Conservation (phyloP, 1,140 invertebrate species). For the Drosophila elegans region DNA sequence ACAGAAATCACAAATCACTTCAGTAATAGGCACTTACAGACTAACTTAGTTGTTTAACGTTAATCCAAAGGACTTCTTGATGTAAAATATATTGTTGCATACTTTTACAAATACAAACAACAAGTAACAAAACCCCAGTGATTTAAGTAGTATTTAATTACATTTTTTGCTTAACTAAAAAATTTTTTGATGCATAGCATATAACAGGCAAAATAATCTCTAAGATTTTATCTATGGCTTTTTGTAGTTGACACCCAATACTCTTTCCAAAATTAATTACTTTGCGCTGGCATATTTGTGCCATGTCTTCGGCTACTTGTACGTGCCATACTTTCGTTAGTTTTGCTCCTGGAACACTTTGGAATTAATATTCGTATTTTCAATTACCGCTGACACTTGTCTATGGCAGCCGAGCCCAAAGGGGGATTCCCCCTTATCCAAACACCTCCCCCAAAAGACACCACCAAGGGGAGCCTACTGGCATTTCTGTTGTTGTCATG, state of each 20-base stretch:
- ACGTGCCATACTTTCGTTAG: constrained; percentile 49
- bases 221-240: background rate
- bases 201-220: too few species aligned
- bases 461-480: constrained; percentile 54
- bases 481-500: constrained; percentile 52
- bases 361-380: constrained; percentile 81
- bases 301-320: constrained; percentile 49
- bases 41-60: too few species aligned
- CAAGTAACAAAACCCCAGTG: too few species aligned
- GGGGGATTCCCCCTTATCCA: constrained; percentile 7
- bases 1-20: too few species aligned
- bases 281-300: constrained; percentile 61
- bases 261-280: constrained; percentile 50
- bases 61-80: too few species aligned
- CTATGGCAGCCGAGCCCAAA: constrained; percentile 66
- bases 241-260: background rate
- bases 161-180: too few species aligned
- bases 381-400: constrained; percentile 82
- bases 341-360: constrained; percentile 41
- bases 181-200: too few species aligned
- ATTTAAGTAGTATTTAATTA: too few species aligned
- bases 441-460: background rate
- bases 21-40: too few species aligned
- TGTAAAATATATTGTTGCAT: too few species aligned
- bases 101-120: too few species aligned